Evolutionary conservation across 2,888 invertebrate species (phyloP).

Genomic region (Drosophila cyrtoloma): DNA sequence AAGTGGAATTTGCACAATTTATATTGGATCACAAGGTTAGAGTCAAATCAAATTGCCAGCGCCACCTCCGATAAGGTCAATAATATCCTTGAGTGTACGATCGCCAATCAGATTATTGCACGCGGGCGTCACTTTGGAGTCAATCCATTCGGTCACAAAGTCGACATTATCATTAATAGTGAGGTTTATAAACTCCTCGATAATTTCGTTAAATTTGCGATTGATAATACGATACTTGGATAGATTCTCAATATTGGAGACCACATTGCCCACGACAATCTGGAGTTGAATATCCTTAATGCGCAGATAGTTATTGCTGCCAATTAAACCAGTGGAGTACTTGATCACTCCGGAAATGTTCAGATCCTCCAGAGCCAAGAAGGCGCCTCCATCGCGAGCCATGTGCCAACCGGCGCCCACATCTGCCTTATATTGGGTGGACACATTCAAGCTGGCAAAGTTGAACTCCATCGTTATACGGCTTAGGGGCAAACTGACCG

Average conservation of each 20-base stretch:
- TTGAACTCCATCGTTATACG: conserved; percentile 64
- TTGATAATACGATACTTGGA: conserved; percentile 73
- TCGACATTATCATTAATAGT: conserved; percentile 81
- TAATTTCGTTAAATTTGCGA: conserved; percentile 75
- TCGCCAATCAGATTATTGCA: conserved; percentile 76
- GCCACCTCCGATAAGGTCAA: conserved; percentile 64
- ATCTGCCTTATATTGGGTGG: conserved; percentile 70
- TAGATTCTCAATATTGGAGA: conserved; percentile 77
- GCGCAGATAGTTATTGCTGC: conserved; percentile 44
- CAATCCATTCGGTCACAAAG: conserved; percentile 58
- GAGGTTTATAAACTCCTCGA: conserved; percentile 78
- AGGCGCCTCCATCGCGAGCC: conserved; percentile 72
- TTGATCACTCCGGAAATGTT: conserved; percentile 61
- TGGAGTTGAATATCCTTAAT: conserved; percentile 69
- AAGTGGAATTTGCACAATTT: conserved; percentile 9
- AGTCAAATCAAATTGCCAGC: conserved; percentile 33
- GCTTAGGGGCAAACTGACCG: conserved; percentile 53
- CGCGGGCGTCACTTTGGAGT: conserved; percentile 59
- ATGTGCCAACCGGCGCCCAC: conserved; percentile 48
- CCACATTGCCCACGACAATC: conserved; percentile 67
- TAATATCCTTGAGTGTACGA: conserved; percentile 66
- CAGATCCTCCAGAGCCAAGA: conserved; percentile 70
- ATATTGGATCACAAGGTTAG: conserved; percentile 1
- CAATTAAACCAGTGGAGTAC: conserved; percentile 65
- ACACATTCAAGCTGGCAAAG: conserved; percentile 64